These are phyloP conservation scores for Cossypha caffra DNA, from an alignment of 2,797 vertebrate genomes.

Conservation along the genomic window DNA sequence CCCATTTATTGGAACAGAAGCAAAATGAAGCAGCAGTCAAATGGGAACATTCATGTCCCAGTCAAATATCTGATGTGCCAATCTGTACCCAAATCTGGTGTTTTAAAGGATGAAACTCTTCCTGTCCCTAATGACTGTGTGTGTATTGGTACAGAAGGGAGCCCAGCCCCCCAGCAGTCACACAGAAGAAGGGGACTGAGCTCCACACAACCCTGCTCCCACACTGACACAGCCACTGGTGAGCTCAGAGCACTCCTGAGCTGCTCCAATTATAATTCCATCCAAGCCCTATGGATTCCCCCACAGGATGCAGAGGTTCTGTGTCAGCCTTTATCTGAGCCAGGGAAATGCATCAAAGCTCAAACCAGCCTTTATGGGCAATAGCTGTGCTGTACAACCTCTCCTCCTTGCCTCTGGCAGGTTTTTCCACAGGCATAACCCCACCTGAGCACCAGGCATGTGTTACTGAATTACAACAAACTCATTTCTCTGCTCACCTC, in stretches of 20 bases:
- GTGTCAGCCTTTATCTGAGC: background rate
- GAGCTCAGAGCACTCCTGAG: background rate
- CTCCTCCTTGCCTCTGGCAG: background rate
- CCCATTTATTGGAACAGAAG: background rate
- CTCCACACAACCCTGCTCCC: background rate
- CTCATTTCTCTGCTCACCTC: background rate
- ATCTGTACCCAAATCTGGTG: slow-evolving; percentile 11
- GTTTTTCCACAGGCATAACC: background rate
- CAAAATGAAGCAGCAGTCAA: background rate
- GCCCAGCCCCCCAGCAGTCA: background rate
- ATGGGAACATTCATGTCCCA: background rate
- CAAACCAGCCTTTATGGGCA: background rate
- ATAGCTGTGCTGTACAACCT: fast-evolving
- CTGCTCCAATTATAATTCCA: background rate
- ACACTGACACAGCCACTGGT: background rate
- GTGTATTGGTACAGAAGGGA: background rate
- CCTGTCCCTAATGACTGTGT: background rate
- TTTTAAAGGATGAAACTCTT: background rate
- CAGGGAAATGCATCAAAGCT: background rate
- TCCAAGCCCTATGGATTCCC: background rate
- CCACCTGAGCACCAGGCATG: background rate
- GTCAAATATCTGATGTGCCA: background rate
- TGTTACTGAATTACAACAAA: background rate
- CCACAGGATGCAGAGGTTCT: fast-evolving
- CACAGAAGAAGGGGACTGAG: background rate